Conservation (phyloP, 2,888 invertebrate genomes). For the Brenthis daphne region DNA sequence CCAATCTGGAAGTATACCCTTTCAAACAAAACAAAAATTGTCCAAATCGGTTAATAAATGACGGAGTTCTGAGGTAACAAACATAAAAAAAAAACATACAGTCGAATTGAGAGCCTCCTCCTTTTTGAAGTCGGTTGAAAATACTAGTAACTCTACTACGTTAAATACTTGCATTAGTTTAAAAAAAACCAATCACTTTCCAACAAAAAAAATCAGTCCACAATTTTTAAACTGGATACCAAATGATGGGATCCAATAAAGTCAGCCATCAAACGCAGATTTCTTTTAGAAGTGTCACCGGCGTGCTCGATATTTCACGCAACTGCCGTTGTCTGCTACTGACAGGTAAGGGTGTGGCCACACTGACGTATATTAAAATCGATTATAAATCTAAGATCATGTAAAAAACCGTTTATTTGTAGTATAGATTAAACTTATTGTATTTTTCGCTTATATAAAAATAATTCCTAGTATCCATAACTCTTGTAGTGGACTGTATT, state of each 20-base stretch:
- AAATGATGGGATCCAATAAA: slow-evolving; percentile 32
- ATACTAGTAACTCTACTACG: no score
- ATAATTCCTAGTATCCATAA: no score
- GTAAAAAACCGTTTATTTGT: neutral
- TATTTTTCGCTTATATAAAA: no score
- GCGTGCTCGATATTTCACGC: slow-evolving; percentile 42
- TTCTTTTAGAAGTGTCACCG: slow-evolving; percentile 40
- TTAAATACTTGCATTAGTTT: neutral
- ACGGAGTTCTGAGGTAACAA: no score
- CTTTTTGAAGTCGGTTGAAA: no score
- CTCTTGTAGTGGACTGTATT: no score
- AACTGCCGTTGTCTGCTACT: slow-evolving; percentile 31
- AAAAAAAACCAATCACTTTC: slow-evolving; percentile 3
- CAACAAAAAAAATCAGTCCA: neutral
- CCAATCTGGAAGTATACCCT: no score
- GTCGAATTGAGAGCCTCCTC: no score
- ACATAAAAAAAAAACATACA: no score
- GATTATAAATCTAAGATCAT: neutral
- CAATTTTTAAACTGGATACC: slow-evolving; percentile 8
- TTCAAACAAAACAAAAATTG: no score
- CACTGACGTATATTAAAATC: neutral
- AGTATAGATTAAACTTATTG: neutral
- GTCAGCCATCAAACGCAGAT: slow-evolving; percentile 43
- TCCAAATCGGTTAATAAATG: no score
- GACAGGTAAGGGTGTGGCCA: slow-evolving; percentile 29